Percentiles rank a stretch among this genome's conserved stretches.
phyloP scores from a whole-genome alignment of 2,797 vertebrate species.

The Myioborus melanocephalus region DNA sequence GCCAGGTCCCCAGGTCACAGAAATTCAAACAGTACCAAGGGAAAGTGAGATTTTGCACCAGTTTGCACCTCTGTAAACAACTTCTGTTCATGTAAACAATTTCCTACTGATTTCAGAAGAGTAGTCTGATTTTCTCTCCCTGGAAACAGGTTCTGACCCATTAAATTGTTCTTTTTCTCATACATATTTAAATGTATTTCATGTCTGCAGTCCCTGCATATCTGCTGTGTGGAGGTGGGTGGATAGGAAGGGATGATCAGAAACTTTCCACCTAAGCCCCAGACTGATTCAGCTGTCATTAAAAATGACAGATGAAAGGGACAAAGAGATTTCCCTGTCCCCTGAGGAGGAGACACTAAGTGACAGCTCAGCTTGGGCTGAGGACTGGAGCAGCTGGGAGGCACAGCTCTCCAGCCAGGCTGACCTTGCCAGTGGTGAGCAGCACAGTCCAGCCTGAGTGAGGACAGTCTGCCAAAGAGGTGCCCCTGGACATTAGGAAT shows the following conservation, averaged over 20 bases:
- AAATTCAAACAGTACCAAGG: neutral
- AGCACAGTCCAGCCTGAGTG: accelerated
- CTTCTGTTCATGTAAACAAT: conserved; percentile 8
- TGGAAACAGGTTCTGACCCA: neutral
- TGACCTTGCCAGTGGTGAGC: neutral
- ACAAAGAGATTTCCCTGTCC: neutral
- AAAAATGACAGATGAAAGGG: neutral
- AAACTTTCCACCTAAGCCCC: conserved; percentile 6
- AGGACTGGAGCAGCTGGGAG: neutral
- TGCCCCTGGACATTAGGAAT: neutral
- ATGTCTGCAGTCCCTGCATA: neutral
- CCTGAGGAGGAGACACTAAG: neutral
- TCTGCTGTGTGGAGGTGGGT: neutral
- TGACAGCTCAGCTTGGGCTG: neutral
- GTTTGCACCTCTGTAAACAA: neutral
- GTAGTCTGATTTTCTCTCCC: neutral
- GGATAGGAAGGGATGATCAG: neutral
- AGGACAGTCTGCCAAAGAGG: neutral
- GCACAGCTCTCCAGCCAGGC: neutral
- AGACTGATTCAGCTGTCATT: neutral
- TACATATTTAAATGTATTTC: neutral
- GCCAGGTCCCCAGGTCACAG: neutral
- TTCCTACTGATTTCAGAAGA: neutral
- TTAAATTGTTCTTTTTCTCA: neutral
- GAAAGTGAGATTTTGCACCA: neutral